These are phyloP conservation scores for Ophioderma brevispina DNA, from an alignment of 35 echinoderm and acorn worm species.

Conservation along the genomic window DNA sequence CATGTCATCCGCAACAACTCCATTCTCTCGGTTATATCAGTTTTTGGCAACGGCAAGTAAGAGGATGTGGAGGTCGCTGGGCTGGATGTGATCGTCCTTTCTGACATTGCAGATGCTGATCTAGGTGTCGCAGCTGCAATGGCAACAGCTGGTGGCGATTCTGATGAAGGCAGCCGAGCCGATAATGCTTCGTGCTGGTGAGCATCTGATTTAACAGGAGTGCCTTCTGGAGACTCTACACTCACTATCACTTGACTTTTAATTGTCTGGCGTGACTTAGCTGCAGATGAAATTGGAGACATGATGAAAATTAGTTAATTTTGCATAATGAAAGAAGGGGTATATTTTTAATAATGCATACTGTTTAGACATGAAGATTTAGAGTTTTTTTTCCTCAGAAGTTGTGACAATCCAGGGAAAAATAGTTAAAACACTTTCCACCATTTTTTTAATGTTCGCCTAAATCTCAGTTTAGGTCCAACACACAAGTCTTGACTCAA, in stretches of 20 bases:
- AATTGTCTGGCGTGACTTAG: background rate
- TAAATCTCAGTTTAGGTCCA: no score
- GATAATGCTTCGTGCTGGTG: background rate
- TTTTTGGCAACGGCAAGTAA: slow-evolving; percentile 39
- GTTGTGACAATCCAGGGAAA: no score
- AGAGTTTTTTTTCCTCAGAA: no score
- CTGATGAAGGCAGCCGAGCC: background rate
- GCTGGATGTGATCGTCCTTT: background rate
- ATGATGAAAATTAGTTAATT: no score
- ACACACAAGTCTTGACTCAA: no score
- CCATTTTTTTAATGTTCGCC: no score
- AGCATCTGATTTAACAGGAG: background rate
- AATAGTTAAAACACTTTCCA: no score
- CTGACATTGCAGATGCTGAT: slow-evolving; percentile 7
- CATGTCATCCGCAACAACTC: slow-evolving; percentile 77
- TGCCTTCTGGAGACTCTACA: background rate
- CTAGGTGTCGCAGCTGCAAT: background rate
- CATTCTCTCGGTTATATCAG: slow-evolving; percentile 68
- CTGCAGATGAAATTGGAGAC: no score
- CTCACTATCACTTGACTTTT: background rate
- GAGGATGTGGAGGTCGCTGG: slow-evolving; percentile 20
- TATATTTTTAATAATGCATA: no score
- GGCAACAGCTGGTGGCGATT: background rate
- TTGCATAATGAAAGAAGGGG: no score
- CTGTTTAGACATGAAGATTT: no score